These are phyloP conservation scores for Drosophila koepferae DNA, from an alignment of 2,888 invertebrate species.

Conservation along the genomic window DNA sequence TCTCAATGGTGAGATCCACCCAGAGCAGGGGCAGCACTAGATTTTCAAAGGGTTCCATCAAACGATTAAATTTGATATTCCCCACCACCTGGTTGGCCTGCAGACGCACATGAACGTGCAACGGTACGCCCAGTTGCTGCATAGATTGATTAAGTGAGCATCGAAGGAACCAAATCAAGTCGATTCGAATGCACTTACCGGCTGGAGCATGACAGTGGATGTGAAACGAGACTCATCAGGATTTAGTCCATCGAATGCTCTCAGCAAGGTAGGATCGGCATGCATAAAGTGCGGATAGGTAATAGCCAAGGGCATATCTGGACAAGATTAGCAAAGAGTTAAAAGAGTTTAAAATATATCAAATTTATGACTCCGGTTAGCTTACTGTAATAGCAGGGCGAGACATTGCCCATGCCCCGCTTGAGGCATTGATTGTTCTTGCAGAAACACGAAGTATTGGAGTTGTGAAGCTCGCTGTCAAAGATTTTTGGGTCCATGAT, in stretches of 20 bases:
- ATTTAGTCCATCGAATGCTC: constrained; percentile 87
- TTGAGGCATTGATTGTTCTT: constrained; percentile 86
- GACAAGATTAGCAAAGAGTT: no score
- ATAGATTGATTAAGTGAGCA: constrained; percentile 43
- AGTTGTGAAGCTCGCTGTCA: constrained; percentile 86
- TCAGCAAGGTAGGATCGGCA: constrained; percentile 87
- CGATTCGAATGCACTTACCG: constrained; percentile 85
- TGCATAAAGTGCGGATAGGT: constrained; percentile 91
- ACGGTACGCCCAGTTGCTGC: constrained; percentile 89
- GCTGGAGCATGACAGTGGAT: constrained; percentile 89
- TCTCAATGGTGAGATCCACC: constrained; percentile 87
- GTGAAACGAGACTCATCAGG: constrained; percentile 87
- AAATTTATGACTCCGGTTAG: background rate
- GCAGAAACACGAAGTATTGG: constrained; percentile 89
- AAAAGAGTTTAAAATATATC: background rate
- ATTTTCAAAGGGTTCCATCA: constrained; percentile 88
- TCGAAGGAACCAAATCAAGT: background rate
- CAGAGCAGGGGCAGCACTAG: constrained; percentile 90
- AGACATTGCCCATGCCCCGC: constrained; percentile 89
- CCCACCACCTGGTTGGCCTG: constrained; percentile 91
- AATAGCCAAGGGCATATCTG: constrained; percentile 90
- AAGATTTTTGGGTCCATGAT: constrained; percentile 88
- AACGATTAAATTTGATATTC: constrained; percentile 87
- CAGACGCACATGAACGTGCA: constrained; percentile 88
- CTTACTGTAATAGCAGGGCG: constrained; percentile 91